Evolutionary conservation across 35 echinoderm and acorn worm genomes (phyloP).

Genomic region (Anneissia japonica): DNA sequence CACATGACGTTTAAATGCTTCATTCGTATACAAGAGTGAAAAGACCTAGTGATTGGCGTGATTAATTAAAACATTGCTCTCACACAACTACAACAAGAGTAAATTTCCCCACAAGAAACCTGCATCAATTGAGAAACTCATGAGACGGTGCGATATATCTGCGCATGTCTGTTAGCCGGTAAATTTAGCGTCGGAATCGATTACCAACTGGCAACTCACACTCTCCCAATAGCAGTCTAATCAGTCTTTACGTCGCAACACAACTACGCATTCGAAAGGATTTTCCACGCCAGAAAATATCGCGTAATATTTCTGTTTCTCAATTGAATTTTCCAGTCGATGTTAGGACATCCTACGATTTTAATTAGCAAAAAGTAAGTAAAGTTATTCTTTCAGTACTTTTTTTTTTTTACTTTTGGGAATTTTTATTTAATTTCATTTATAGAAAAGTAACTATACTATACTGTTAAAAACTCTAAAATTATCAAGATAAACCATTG

Average conservation of each 20-base stretch:
- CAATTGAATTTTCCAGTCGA: not conserved
- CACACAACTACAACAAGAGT: not conserved
- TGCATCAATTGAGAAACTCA: not conserved
- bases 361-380: too few species aligned
- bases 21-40: not conserved
- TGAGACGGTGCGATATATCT: not conserved
- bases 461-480: too few species aligned
- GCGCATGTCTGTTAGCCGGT: not conserved
- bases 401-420: too few species aligned
- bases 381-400: too few species aligned
- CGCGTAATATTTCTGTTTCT: not conserved
- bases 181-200: not conserved
- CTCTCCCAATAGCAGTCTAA: not conserved
- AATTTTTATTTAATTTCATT: too few species aligned
- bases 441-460: too few species aligned
- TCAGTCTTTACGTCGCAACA: not conserved
- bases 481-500: too few species aligned
- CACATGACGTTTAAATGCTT: too few species aligned
- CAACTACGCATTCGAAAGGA: not conserved
- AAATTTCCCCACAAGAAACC: not conserved
- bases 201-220: not conserved
- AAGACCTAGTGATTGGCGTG: not conserved
- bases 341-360: not conserved
- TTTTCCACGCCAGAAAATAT: not conserved
- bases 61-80: not conserved